Conservation (phyloP, 2,113 vertebrate genomes). For the Philantomba maxwellii region DNA sequence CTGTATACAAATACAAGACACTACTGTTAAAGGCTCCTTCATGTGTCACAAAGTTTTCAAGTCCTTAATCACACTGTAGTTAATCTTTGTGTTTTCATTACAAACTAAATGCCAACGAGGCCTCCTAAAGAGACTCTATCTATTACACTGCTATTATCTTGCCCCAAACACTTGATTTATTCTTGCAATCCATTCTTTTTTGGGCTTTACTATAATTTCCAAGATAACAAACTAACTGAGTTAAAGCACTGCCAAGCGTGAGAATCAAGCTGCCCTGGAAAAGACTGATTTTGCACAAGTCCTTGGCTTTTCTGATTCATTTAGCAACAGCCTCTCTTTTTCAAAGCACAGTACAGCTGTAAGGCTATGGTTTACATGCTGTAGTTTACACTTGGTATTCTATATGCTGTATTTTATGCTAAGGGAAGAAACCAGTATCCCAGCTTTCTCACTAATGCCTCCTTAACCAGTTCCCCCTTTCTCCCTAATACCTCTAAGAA, state of each 20-base stretch:
- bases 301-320: background rate
- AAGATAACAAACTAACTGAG: conserved; percentile 21
- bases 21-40: conserved; percentile 31
- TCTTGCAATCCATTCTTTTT: conserved; percentile 11
- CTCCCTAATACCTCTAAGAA: background rate
- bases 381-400: background rate
- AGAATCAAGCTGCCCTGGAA: background rate
- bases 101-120: background rate
- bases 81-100: conserved; percentile 32
- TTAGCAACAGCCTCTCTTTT: background rate
- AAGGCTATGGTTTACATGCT: background rate
- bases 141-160: background rate
- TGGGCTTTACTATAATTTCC: conserved; percentile 12
- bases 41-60: conserved; percentile 32
- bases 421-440: background rate
- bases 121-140: background rate
- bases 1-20: conserved; percentile 2
- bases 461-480: background rate
- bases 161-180: conserved; percentile 8
- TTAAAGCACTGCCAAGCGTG: background rate
- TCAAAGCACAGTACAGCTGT: background rate
- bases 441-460: background rate
- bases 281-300: background rate
- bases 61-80: background rate
- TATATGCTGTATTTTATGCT: background rate